Evolutionary conservation across 2,113 vertebrate genomes (phyloP), one percentile per base, ranked within the genome.

Genomic region (Orcinus orca): DNA sequence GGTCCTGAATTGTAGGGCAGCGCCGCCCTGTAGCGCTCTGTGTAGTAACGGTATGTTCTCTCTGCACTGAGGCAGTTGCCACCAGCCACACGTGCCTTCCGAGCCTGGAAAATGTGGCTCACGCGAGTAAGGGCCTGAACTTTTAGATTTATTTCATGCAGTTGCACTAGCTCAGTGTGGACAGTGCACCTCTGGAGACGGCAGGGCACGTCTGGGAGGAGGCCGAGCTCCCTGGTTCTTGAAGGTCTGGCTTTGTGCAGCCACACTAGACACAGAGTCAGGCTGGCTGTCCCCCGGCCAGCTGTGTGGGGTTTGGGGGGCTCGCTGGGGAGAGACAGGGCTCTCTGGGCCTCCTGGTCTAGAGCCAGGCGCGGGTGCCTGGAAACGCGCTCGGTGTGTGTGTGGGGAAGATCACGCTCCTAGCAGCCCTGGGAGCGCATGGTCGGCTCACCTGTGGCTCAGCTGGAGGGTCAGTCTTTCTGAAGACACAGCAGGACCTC

Each of bases 61-160:
- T 55, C 36, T 21, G 9, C 5, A n/a, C 85, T n/a, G 3, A 26
- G 25, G 12, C 0, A 0, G 47, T 4, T 0, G 0, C 53, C 17
- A 1, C 26, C n/a, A 14, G 76, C 74, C 60, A 18, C 60, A 0
- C 9, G 26, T 53, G 70, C 41, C 62, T 70, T 60, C 29, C 8
- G 41, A 29, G 53, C 38, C 6, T 38, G 31, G 18, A 21, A 53
- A 6, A 6, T 1, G 12, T 36, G 50, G 68, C 68, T 36, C 33
- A 2, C 1, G 50, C 5, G 13, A 25, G 50, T 20, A 33, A 53
- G 77, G 53, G 7, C 33, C 68, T 4, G 50, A 25, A 5, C n/a
- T 17, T 81, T 50, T 50, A 7, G 62, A 18, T n/a, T 41, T 13
- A 20, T 21, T 65, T 65, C 50, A 41, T 31, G 33, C 25, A 38